phyloP scores from a whole-genome alignment of 1,140 invertebrate species.

The Papilio aristodemus region DNA sequence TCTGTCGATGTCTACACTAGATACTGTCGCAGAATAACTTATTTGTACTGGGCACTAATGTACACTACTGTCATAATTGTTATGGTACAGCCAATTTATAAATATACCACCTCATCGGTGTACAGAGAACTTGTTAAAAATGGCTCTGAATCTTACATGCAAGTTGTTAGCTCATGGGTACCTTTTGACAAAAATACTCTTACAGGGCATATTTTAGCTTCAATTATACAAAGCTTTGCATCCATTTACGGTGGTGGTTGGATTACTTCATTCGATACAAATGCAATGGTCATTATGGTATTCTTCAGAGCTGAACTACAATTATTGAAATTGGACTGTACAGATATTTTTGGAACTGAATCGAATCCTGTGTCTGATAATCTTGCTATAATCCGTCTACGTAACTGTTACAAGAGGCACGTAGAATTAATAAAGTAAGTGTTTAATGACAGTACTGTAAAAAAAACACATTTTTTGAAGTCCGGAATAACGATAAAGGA shows the following conservation, averaged over 20 bases:
- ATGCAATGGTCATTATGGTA: constrained; percentile 60
- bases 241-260: constrained; percentile 60
- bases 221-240: constrained; percentile 48
- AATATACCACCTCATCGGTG: constrained; percentile 47
- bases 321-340: constrained; percentile 50
- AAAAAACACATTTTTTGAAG: no score
- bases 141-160: constrained; percentile 48
- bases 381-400: constrained; percentile 42
- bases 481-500: no score
- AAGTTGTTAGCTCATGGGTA: constrained; percentile 63
- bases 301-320: constrained; percentile 58
- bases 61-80: constrained; percentile 64
- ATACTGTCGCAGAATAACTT: constrained; percentile 67
- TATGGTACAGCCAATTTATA: constrained; percentile 58
- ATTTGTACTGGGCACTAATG: constrained; percentile 63
- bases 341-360: constrained; percentile 48
- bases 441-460: neutral
- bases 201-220: constrained; percentile 47
- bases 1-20: constrained; percentile 55
- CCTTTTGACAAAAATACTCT: constrained; percentile 57
- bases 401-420: constrained; percentile 51
- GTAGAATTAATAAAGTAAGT: constrained; percentile 51
- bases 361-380: constrained; percentile 31
- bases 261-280: constrained; percentile 62
- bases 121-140: constrained; percentile 59